phyloP scores from a whole-genome alignment of 2,113 vertebrate species.

The Monopterus albus region DNA sequence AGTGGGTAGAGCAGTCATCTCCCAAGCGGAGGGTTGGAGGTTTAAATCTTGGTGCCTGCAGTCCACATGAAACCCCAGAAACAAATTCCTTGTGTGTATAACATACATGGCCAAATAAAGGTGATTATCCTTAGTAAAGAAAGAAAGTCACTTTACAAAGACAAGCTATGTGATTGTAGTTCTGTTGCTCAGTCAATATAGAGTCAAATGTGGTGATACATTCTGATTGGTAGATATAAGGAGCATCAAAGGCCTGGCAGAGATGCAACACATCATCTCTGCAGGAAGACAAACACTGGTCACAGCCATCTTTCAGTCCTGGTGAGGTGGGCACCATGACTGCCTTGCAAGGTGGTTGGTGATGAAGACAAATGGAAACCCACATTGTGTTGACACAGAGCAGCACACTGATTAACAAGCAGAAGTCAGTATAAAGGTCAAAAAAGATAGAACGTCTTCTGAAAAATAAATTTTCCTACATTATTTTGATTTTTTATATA shows the following conservation, averaged over 20 bases:
- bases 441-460: neutral
- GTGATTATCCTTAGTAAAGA: too few relatives aligned
- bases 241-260: slow-evolving; percentile 44
- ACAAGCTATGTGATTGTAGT: too few relatives aligned
- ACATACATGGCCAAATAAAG: too few relatives aligned
- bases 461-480: slow-evolving; percentile 11
- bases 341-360: slow-evolving; percentile 35
- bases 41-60: too few relatives aligned
- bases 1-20: too few relatives aligned
- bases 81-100: too few relatives aligned
- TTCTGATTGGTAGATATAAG: slow-evolving; percentile 60
- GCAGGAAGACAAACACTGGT: slow-evolving; percentile 49
- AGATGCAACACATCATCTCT: slow-evolving; percentile 41
- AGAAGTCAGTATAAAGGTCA: slow-evolving; percentile 38
- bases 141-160: too few relatives aligned
- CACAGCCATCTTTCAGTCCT: slow-evolving; percentile 50
- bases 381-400: slow-evolving; percentile 21
- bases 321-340: slow-evolving; percentile 13
- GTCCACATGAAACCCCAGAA: too few relatives aligned
- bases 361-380: slow-evolving; percentile 64
- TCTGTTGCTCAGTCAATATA: slow-evolving; percentile 46
- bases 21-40: too few relatives aligned
- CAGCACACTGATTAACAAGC: neutral
- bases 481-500: slow-evolving; percentile 9
- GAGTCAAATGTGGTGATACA: slow-evolving; percentile 59